phyloP scores from a whole-genome alignment of 2,113 vertebrate genomes.

The Hydrochoerus hydrochaeris region DNA sequence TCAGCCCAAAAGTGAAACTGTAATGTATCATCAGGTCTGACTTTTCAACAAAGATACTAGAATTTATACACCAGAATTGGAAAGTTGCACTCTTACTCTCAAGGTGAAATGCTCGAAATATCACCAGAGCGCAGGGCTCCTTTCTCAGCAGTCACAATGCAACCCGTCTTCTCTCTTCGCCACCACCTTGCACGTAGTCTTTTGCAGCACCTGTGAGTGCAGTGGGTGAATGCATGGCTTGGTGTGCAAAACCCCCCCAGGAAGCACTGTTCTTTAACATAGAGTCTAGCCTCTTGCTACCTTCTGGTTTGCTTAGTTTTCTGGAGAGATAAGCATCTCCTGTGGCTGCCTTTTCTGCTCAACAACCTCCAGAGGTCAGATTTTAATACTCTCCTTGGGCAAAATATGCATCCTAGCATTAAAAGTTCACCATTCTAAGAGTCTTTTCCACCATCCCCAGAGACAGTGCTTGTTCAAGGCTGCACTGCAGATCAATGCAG shows the following conservation, averaged over 20 bases:
- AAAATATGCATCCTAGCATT: not conserved
- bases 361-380: not conserved
- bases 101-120: not conserved
- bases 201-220: not conserved
- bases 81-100: not conserved
- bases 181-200: not conserved
- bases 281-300: not conserved
- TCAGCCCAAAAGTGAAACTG: not conserved
- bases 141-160: not conserved
- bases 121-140: not conserved
- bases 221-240: fast-evolving
- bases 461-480: not conserved
- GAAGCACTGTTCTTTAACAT: not conserved
- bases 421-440: not conserved
- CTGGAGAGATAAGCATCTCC: not conserved
- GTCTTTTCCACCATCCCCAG: not conserved
- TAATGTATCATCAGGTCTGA: not conserved
- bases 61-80: not conserved
- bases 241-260: not conserved
- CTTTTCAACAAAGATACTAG: not conserved
- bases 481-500: not conserved
- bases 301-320: not conserved
- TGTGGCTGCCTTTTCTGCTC: not conserved
- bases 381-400: not conserved
- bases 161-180: not conserved